Evolutionary conservation across 2,888 invertebrate genomes (phyloP).

Genomic region (Lagria hirta): DNA sequence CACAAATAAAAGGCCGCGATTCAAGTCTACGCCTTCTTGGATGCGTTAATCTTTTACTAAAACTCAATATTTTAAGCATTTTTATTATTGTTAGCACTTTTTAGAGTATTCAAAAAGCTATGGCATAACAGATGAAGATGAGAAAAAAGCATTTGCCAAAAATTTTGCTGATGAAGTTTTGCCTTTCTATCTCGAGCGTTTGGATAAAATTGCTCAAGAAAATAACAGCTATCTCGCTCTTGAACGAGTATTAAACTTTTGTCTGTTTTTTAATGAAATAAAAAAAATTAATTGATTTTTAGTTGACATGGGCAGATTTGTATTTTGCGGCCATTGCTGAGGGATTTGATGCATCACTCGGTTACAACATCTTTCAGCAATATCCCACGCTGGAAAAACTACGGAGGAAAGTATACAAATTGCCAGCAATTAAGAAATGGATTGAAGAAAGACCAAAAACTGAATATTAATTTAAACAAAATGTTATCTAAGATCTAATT

Average conservation of each 20-base stretch:
- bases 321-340: slow-evolving; percentile 58
- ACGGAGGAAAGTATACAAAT: slow-evolving; percentile 29
- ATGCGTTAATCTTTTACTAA: too few species aligned
- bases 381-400: slow-evolving; percentile 31
- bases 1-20: too few species aligned
- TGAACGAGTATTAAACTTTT: slow-evolving; percentile 53
- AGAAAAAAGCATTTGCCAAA: slow-evolving; percentile 54
- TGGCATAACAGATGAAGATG: too few species aligned
- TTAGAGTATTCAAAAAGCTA: too few species aligned
- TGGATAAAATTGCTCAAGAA: slow-evolving; percentile 59
- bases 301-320: slow-evolving; percentile 66
- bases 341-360: slow-evolving; percentile 23
- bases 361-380: slow-evolving; percentile 32
- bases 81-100: too few species aligned
- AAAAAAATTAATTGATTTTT: slow-evolving; percentile 19
- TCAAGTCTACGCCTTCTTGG: too few species aligned
- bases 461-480: too few species aligned
- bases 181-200: slow-evolving; percentile 59
- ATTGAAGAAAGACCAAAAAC: slow-evolving; percentile 34
- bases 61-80: too few species aligned
- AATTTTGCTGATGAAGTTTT: slow-evolving; percentile 55
- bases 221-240: slow-evolving; percentile 60
- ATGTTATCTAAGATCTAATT: too few species aligned
- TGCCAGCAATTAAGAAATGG: slow-evolving; percentile 36
- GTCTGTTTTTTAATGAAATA: slow-evolving; percentile 2